Percentiles rank a stretch among this genome's conserved stretches.
Conservation (phyloP, 2,113 vertebrate genomes). For the Parotia lawesii region DNA sequence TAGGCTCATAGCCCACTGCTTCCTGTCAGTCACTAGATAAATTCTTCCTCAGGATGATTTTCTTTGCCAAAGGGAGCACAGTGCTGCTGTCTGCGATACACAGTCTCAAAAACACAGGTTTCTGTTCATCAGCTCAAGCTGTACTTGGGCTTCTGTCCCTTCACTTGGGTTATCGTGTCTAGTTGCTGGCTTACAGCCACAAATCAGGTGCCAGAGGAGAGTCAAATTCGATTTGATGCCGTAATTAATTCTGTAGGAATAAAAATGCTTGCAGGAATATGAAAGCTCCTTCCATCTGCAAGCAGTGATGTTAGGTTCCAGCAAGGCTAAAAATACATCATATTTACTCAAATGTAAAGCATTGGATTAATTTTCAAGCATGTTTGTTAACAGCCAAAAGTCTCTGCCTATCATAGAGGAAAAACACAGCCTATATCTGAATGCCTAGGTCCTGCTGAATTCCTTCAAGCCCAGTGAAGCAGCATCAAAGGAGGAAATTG, state of each 20-base stretch:
- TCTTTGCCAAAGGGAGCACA: conserved; percentile 14
- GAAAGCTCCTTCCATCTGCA: background rate
- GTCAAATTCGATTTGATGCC: background rate
- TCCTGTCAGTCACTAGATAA: conserved; percentile 34
- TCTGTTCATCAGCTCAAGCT: background rate
- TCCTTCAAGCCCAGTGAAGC: background rate
- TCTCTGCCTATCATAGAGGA: background rate
- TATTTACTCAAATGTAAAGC: conserved; percentile 21
- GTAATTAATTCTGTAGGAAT: conserved; percentile 17
- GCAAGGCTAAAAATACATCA: background rate
- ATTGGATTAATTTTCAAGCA: conserved; percentile 16
- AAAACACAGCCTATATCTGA: background rate
- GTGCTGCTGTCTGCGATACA: background rate
- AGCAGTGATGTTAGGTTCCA: background rate
- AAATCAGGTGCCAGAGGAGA: background rate
- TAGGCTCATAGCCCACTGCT: conserved; percentile 25
- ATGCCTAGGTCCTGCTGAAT: background rate
- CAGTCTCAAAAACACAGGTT: background rate
- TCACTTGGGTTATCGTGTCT: background rate
- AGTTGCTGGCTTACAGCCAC: background rate
- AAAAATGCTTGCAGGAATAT: conserved; percentile 9
- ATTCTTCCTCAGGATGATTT: background rate
- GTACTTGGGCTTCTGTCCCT: background rate
- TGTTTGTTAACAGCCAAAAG: background rate
- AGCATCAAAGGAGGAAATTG: background rate